Percentiles rank a stretch among this genome's conserved stretches.
phyloP scores from a whole-genome alignment of 2,797 vertebrate species.

The Taeniopygia guttata region DNA sequence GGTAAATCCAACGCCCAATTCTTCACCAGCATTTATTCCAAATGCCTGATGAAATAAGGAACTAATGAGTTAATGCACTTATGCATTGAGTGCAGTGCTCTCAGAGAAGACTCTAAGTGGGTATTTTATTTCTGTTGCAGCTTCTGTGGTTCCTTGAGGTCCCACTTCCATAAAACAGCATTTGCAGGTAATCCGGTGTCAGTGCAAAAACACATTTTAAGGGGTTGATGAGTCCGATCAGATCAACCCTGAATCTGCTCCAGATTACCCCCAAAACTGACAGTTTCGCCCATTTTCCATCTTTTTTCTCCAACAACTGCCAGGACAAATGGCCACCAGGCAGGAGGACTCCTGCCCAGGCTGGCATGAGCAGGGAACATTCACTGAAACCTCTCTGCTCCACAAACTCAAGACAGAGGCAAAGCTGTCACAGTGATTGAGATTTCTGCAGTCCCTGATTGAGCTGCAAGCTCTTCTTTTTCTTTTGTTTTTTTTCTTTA shows the following conservation, averaged over 20 bases:
- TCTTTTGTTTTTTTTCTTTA: background rate
- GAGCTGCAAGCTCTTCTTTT: background rate
- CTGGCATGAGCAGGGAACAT: background rate
- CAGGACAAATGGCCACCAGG: background rate
- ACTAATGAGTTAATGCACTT: background rate
- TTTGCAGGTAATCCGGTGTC: background rate
- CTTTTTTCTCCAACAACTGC: background rate
- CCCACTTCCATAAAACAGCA: background rate
- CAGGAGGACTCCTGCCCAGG: background rate
- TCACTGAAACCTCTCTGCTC: background rate
- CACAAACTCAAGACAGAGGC: background rate
- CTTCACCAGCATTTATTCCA: background rate
- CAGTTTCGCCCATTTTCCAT: background rate
- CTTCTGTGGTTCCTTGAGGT: background rate
- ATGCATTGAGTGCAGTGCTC: background rate
- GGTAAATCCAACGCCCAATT: background rate
- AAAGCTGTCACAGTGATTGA: background rate
- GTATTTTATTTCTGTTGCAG: background rate
- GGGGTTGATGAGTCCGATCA: fast-evolving
- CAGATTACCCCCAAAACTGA: background rate
- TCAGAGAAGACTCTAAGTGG: background rate
- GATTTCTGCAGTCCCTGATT: background rate
- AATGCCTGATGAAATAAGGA: background rate
- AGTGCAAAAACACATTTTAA: fast-evolving
- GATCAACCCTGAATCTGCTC: background rate